phyloP scores from a whole-genome alignment of 2,113 vertebrate species.

The Ramphastos sulfuratus region DNA sequence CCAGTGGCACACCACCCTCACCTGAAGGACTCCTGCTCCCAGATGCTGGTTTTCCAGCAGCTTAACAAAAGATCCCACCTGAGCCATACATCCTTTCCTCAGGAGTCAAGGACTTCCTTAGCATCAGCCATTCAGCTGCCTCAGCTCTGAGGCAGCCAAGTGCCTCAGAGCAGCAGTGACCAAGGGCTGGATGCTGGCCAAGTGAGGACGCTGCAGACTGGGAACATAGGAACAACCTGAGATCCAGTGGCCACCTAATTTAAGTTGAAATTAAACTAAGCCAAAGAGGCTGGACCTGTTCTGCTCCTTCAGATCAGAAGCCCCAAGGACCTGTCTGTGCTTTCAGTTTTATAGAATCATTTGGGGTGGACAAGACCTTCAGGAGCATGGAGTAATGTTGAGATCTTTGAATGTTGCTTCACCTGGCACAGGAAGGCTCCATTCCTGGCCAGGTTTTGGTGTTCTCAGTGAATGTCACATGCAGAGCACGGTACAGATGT shows the following conservation, averaged over 20 bases:
- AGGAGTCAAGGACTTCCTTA: no score
- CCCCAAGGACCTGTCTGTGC: neutral
- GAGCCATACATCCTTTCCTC: no score
- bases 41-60: neutral
- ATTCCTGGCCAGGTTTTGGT: neutral
- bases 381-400: neutral
- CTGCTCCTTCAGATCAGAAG: neutral
- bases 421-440: neutral
- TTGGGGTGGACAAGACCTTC: neutral
- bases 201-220: no score
- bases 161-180: neutral
- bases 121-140: no score
- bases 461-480: no score
- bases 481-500: neutral
- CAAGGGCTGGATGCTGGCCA: neutral
- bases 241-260: neutral
- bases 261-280: neutral
- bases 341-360: neutral
- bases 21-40: neutral
- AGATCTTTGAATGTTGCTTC: neutral
- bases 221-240: neutral
- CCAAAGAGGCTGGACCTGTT: neutral
- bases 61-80: neutral
- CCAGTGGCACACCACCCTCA: neutral
- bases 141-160: no score